Percentiles rank a stretch among this genome's conserved stretches.
phyloP scores from a whole-genome alignment of 2,888 invertebrate genomes.

The Piscicola geometra region DNA sequence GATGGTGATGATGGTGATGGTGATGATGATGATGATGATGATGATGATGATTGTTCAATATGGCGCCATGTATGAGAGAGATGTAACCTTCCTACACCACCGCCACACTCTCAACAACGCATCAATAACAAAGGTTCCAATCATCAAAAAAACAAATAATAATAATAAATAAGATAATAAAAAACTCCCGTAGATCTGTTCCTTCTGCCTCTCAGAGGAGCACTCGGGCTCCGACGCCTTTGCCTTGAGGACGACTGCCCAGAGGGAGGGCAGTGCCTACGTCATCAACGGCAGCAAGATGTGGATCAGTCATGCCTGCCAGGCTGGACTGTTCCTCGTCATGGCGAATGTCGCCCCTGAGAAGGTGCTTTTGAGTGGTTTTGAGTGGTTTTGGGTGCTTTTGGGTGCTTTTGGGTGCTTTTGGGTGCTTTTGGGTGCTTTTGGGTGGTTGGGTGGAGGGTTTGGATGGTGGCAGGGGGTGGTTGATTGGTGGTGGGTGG shows the following conservation, averaged over 20 bases:
- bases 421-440: no score
- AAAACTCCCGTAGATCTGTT: not conserved
- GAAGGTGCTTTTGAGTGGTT: not conserved
- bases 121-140: no score
- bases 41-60: not conserved
- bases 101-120: no score
- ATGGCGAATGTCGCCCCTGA: slow-evolving; percentile 6
- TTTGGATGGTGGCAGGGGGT: no score
- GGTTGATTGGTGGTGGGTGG: no score
- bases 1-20: not conserved
- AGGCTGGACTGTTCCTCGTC: not conserved
- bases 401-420: no score
- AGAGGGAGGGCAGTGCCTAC: not conserved
- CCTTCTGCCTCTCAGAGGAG: slow-evolving; percentile 11
- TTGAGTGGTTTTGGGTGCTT: no score
- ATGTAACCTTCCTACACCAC: not conserved
- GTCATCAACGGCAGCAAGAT: slow-evolving; percentile 15
- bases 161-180: not conserved
- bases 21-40: not conserved
- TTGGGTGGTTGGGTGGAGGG: no score
- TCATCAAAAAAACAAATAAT: no score
- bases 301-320: not conserved
- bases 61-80: not conserved
- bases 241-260: not conserved
- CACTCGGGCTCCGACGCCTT: slow-evolving; percentile 6